Base-by-base conservation (phyloP, 2,797 vertebrate species). In the Lepilemur septentrionalis region DNA sequence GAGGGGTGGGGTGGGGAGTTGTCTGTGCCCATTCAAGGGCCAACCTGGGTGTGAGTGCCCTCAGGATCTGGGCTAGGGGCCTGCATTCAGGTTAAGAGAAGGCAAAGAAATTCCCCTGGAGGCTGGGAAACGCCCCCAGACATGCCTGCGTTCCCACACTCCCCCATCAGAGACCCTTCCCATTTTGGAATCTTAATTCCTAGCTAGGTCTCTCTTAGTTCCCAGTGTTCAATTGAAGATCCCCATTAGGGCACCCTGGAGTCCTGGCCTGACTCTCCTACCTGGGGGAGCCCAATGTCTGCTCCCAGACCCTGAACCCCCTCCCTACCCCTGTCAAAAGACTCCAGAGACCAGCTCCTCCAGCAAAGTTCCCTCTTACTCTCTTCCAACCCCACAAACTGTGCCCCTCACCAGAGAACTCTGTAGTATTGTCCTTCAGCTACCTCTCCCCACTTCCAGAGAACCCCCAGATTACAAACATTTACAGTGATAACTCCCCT, bases 101-200 rank as follows among this genome's bases (percentile, higher is more conserved):
- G 46, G 86, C 14, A 23, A 30, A 69, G 63, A 79, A 89, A 70
- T 59, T 17, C 91, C 46, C 52, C 35, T 2, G 7, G 67, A 85
- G 76, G 28, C 84, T 78, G 41, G 80, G 50, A 73, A 88, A 46
- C 69, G 41, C 46, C 38, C 73, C 75, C 92, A 72, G 82, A 65
- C 22, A 8, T 76, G 75, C 69, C 35, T 90, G 63, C 50, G 15
- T 81, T 92, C 46, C 23, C 55, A 57, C 4, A 8, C n/a, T 10
- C 30, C 22, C 20, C 48, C 32, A 38, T 28, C 48, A 76, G 86
- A 96, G 86, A 94, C 79, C 25, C 30, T 75, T 89, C 46, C 50
- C n/a, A 76, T 81, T 78, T 91, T 89, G 69, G 75, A 83, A 81
- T 84, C 83, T 80, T 76, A 75, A 50, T 95, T 93, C 83, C 23